These are phyloP conservation scores for Ceyx margarethae DNA, from an alignment of 2,113 vertebrate species.

Conservation along the genomic window DNA sequence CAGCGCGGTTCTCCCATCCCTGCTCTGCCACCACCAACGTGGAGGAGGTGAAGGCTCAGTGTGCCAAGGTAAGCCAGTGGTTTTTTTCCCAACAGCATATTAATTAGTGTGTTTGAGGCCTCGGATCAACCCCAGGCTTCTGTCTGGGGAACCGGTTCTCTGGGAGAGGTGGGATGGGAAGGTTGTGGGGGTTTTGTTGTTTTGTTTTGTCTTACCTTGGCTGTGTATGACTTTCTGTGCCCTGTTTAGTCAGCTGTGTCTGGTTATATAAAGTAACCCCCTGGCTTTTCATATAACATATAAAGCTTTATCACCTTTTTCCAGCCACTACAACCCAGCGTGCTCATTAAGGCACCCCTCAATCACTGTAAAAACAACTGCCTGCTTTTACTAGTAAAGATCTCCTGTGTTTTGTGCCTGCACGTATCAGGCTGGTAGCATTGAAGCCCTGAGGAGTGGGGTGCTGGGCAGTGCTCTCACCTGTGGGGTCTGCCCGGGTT, in stretches of 20 bases:
- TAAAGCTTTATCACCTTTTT: slow-evolving; percentile 43
- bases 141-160: background rate
- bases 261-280: slow-evolving; percentile 19
- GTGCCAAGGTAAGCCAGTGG: rapidly evolving
- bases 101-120: background rate
- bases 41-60: rapidly evolving
- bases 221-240: background rate
- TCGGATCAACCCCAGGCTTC: background rate
- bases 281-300: slow-evolving; percentile 14
- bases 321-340: background rate
- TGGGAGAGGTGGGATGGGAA: background rate
- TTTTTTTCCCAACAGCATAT: background rate
- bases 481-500: rapidly evolving
- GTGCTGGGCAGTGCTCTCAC: background rate
- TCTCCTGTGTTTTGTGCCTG: background rate
- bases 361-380: background rate
- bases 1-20: background rate
- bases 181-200: background rate
- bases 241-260: slow-evolving; percentile 57
- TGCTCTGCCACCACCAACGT: rapidly evolving
- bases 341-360: background rate
- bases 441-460: background rate
- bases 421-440: rapidly evolving
- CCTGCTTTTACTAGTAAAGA: background rate
- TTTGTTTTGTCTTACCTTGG: background rate